Conservation (phyloP, 2,113 vertebrate species). For the Siniperca knerii region DNA sequence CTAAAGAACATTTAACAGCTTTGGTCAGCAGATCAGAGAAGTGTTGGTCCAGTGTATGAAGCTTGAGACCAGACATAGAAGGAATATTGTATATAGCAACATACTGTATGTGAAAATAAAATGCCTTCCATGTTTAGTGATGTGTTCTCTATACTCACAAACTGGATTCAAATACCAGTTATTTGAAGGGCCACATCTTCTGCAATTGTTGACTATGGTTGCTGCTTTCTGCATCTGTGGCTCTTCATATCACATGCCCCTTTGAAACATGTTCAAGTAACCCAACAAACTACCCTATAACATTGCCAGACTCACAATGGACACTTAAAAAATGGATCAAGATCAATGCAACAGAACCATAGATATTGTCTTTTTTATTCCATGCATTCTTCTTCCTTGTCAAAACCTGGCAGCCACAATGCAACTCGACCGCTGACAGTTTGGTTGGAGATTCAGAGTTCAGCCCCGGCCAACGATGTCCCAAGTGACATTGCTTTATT, state of each 20-base stretch:
- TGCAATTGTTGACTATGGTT: constrained; percentile 5
- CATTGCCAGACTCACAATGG: neutral
- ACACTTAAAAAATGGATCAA: too few relatives aligned
- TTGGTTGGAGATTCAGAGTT: neutral
- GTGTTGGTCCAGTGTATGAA: neutral
- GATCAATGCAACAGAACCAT: too few relatives aligned
- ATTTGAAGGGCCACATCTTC: neutral
- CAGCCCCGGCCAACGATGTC: too few relatives aligned
- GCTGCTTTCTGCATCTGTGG: neutral
- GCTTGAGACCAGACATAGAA: neutral
- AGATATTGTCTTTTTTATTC: too few relatives aligned
- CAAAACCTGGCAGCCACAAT: neutral
- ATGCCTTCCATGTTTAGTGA: too few relatives aligned
- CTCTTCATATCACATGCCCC: neutral
- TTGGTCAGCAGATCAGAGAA: neutral
- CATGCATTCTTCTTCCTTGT: neutral
- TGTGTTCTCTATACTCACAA: neutral
- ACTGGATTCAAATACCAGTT: neutral
- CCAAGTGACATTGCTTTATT: neutral
- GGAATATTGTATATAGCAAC: neutral
- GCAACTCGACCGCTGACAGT: neutral
- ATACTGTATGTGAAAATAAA: neutral
- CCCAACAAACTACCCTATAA: neutral
- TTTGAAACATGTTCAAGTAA: constrained; percentile 7
- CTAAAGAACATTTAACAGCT: neutral